Base-by-base conservation (phyloP, 2,888 invertebrate genomes). In the Seira ritae region DNA sequence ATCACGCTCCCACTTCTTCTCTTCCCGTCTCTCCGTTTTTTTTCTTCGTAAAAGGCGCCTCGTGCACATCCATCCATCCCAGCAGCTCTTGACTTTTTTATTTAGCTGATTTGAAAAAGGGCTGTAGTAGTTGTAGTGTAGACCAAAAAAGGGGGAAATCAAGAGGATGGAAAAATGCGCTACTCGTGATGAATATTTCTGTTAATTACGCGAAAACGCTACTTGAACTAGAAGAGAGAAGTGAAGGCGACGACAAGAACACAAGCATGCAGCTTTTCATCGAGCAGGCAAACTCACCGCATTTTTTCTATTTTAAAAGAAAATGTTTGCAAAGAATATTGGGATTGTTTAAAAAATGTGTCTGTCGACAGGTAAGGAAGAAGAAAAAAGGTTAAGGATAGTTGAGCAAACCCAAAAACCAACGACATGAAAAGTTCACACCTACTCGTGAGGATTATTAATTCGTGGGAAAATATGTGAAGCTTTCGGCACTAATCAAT, bases 141-240 rank as follows among this genome's bases (percentile, higher is more conserved):
- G 31, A 62, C 71, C 72, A 55, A 80, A 68, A 31, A 76, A 77
- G 68, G 71, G 55, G 76, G 77, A 82, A 80, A 76, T 65, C 20
- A 67, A 65, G 71, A 76, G 60, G 42, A 23, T 66, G 42, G 24
- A 68, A 65, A 78, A 70, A 17, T 31, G n/a, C 15, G 22, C 65
- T 68, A 37, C 46, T 76, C 71, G 76, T 72, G 82, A 82, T 77
- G 62, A 67, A 77, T 68, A 82, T 76, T 76, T 76, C 66, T 72
- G 77, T 72, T 82, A 77, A 76, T 72, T 75, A 75, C 71, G 55
- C 46, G 75, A 80, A 81, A 81, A 75, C 31, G 75, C 81, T 81
- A 75, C 81, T 81, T 73, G 75, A 60, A 75, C 66, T 75, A 70
- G 62, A 70, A 55, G 60, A 68, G 24, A 31, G 31, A 31, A 31